phyloP scores from a whole-genome alignment of 2,888 invertebrate species.

The Nesidiocoris tenuis region DNA sequence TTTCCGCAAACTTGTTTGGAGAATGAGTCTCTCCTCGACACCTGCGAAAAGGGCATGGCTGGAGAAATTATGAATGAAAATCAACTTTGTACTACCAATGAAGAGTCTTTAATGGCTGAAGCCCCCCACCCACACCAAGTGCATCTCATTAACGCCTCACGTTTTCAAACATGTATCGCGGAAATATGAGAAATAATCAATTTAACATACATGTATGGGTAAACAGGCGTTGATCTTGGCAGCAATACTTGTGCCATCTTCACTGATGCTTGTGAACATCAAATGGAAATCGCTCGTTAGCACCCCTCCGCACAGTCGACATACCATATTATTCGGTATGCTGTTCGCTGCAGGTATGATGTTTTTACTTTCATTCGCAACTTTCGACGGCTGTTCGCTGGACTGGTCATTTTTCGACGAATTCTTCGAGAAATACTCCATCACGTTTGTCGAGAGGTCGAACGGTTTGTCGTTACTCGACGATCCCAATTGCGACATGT shows the following conservation, averaged over 20 bases:
- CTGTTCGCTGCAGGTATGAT: background rate
- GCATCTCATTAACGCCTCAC: no score
- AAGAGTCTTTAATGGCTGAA: no score
- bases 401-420: conserved; percentile 38
- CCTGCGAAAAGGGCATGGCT: conserved; percentile 42
- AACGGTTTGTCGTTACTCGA: conserved; percentile 47
- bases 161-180: no score
- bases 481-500: conserved; percentile 47
- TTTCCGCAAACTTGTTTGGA: conserved; percentile 48
- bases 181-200: no score
- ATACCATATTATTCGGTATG: conserved; percentile 14
- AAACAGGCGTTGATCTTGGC: conserved; percentile 45
- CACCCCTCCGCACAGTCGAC: conserved; percentile 43
- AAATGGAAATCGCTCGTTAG: conserved; percentile 35
- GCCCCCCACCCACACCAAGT: no score
- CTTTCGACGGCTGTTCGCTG: background rate
- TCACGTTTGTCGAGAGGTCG: conserved; percentile 49
- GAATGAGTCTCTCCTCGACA: conserved; percentile 45
- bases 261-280: conserved; percentile 29
- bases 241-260: conserved; percentile 30
- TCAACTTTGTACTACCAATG: no score
- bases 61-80: no score
- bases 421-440: conserved; percentile 45
- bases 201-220: conserved; percentile 47
- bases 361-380: background rate